Evolutionary conservation across 2,113 vertebrate genomes (phyloP).

Genomic region (Neogale vison): DNA sequence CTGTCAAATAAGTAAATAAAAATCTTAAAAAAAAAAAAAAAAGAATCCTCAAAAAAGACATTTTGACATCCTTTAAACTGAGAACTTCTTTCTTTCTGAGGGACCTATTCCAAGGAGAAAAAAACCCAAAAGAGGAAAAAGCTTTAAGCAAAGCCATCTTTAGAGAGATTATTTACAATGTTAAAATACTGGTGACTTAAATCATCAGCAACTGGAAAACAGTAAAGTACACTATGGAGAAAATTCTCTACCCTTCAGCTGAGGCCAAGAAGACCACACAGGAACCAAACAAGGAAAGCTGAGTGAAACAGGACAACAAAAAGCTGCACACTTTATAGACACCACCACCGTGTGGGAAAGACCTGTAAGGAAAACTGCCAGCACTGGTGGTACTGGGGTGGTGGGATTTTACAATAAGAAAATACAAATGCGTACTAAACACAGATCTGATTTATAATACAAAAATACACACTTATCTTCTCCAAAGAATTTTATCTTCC

Average conservation of each 20-base stretch:
- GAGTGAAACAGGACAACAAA: neutral
- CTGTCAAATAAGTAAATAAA: no score
- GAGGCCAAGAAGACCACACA: neutral
- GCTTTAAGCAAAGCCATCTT: constrained; percentile 21
- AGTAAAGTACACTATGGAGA: neutral
- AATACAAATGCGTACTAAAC: neutral
- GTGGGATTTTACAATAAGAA: neutral
- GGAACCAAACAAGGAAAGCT: neutral
- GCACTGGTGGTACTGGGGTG: neutral
- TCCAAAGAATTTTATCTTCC: neutral
- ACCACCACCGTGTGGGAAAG: neutral
- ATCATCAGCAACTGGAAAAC: neutral
- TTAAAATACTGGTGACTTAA: neutral
- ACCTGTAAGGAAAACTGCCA: neutral
- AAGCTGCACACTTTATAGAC: neutral
- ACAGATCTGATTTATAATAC: neutral
- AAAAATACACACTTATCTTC: neutral
- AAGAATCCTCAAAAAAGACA: neutral
- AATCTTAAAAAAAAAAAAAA: no score
- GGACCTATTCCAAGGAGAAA: constrained; percentile 17
- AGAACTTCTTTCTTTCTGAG: constrained; percentile 9
- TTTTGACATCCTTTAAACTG: neutral
- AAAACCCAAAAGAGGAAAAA: neutral
- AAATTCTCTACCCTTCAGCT: neutral
- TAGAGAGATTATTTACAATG: neutral